Evolutionary conservation across 2,797 vertebrate genomes (phyloP).

Genomic region (Threskiornis aethiopicus): DNA sequence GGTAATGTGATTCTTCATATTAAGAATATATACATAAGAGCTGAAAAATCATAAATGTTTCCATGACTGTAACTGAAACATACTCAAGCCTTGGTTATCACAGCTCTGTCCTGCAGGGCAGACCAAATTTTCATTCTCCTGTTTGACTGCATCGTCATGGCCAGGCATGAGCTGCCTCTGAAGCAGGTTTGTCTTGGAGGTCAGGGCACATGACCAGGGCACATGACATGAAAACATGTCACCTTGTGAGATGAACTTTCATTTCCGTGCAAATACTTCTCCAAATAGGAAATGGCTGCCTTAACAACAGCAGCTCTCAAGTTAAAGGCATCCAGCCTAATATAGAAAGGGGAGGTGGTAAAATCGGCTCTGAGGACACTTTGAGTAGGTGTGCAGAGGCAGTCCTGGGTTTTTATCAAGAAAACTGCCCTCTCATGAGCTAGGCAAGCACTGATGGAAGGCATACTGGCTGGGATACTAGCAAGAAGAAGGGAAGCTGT

Average conservation of each 20-base stretch:
- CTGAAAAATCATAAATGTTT: background rate
- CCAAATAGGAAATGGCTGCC: background rate
- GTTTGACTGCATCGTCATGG: background rate
- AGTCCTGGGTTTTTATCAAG: background rate
- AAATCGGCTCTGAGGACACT: background rate
- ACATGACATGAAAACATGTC: background rate
- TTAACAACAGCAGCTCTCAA: background rate
- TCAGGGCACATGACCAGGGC: background rate
- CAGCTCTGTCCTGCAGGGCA: background rate
- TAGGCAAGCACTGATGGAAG: background rate
- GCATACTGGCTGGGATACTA: background rate
- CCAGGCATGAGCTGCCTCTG: background rate
- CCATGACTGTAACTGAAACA: background rate
- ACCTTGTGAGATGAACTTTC: background rate
- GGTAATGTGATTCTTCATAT: background rate
- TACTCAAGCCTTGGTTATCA: background rate
- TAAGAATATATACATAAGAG: background rate
- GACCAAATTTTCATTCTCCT: background rate
- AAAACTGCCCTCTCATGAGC: background rate
- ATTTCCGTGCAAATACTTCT: background rate
- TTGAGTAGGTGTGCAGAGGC: background rate
- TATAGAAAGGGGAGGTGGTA: background rate
- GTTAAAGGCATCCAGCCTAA: background rate
- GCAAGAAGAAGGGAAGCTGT: background rate
- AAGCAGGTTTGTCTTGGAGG: background rate